Base-by-base conservation (phyloP, 2,888 invertebrate genomes). In the Notocelia uddmanniana region DNA sequence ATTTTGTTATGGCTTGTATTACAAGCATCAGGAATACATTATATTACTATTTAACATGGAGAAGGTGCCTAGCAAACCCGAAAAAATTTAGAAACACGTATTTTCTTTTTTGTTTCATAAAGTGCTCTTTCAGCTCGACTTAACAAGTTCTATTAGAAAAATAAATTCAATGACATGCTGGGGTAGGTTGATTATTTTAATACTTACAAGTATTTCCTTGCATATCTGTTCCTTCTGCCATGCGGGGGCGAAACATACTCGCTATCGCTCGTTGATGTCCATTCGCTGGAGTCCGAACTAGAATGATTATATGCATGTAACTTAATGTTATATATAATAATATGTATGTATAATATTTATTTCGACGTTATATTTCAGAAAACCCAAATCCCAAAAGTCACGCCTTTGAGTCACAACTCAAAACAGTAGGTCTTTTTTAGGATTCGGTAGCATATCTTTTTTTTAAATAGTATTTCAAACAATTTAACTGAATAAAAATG, bases 121-220 rank as follows among this genome's bases (percentile, higher is more conserved):
- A 5, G 31, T 31, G 8, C 31, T 31, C 31, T 31, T 31, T 31
- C 31, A 9, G 8, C 31, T 31, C 0, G 31, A 5, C 31, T 31
- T 31, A 6, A 8, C 31, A 31, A 31, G 31, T 31, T 31, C 31
- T 31, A 31, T 31, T 31, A 31, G 31, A 31, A 31, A 31, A 6
- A 31, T 2, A 31, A 9, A 31, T 31, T 31, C 8, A 31, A 26
- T 3, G 26, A 3, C 2, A 26, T 26, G 2, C 26, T 26, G 5
- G 3, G 2, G 5, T 10, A 18, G 10, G 31, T n/a, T 31, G 15
- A 2, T 3, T 31, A 26, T 8, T 21, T 23, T 1, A 13, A 13
- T 68, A 86, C 90, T 88, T 76, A 92, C 92, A 86, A 72, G 76
- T 87, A 91, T 78, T 85, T 89, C 74, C 75, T 85, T 0, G 81